Conservation (phyloP, 2,113 vertebrate genomes). For the Myotis lucifugus region DNA sequence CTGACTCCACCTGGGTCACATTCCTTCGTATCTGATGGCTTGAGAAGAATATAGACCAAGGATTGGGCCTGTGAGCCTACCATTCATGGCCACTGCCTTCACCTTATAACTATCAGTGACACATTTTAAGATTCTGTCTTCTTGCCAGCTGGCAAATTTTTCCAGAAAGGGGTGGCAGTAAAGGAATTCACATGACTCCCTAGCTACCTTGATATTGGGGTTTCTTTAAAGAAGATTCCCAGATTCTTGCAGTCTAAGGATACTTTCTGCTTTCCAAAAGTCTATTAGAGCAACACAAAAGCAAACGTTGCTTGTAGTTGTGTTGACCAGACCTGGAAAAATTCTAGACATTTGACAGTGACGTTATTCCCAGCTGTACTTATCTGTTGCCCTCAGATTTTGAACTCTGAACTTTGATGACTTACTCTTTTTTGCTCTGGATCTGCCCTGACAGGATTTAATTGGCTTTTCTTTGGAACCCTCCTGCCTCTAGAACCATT, state of each 20-base stretch:
- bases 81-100: constrained; percentile 8
- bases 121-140: constrained; percentile 47
- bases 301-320: neutral
- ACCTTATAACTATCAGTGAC: constrained; percentile 38
- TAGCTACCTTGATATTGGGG: neutral
- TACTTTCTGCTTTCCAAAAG: constrained; percentile 46
- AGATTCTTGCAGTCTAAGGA: constrained; percentile 2
- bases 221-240: constrained; percentile 35
- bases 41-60: constrained; percentile 50
- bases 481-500: constrained; percentile 17
- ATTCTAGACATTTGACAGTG: constrained; percentile 29
- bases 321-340: constrained; percentile 39
- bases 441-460: constrained; percentile 9
- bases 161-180: neutral
- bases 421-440: neutral
- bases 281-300: neutral
- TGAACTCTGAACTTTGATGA: constrained; percentile 40
- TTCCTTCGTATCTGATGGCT: constrained; percentile 36
- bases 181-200: neutral
- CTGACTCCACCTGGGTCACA: constrained; percentile 33
- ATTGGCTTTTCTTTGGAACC: constrained; percentile 42
- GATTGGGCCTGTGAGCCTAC: neutral
- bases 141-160: constrained; percentile 42
- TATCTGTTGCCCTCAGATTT: constrained; percentile 35
- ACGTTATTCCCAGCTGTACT: neutral